Evolutionary conservation across 2,113 vertebrate genomes (phyloP).

Genomic region (rabbit (Oryctolagus cuniculus)): mOryCun1.1 NC_091445.1:73220501-73221000

Average conservation of each 20-base stretch:
- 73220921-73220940: too few species aligned
- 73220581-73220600: not conserved
- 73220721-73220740: not conserved
- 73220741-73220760: not conserved
- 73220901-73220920: too few species aligned
- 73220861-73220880: not conserved
- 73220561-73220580: not conserved
- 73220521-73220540: not conserved
- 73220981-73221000: too few species aligned
- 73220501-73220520: not conserved
- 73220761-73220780: not conserved
- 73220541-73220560: not conserved
- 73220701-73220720: not conserved
- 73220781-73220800: not conserved
- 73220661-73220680: not conserved
- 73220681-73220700: not conserved
- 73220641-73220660: not conserved
- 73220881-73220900: too few species aligned
- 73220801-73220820: not conserved
- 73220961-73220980: too few species aligned
- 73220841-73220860: not conserved
- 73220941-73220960: too few species aligned
- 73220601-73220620: not conserved
- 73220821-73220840: not conserved
- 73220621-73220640: not conserved